These are phyloP conservation scores for Oithona nana DNA, from an alignment of 2,888 invertebrate genomes.

Conservation along the genomic window DNA sequence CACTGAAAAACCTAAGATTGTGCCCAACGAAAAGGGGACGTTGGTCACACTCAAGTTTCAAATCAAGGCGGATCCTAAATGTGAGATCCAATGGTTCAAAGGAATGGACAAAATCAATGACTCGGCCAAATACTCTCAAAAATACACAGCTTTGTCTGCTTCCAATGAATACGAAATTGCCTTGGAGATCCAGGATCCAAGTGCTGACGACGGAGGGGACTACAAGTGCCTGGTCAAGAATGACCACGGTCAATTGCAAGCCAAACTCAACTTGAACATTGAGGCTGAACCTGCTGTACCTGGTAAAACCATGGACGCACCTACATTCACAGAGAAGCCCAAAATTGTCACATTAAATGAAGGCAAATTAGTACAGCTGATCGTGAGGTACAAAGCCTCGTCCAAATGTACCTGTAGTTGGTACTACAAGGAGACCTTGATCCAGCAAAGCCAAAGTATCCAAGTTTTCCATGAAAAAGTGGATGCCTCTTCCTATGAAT, in stretches of 20 bases:
- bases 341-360: constrained; percentile 34
- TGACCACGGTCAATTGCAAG: constrained; percentile 33
- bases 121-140: constrained; percentile 60
- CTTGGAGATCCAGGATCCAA: constrained; percentile 46
- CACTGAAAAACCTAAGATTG: constrained; percentile 94
- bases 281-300: constrained; percentile 30
- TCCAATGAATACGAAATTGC: constrained; percentile 72
- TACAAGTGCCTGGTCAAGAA: constrained; percentile 36
- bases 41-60: constrained; percentile 93
- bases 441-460: constrained; percentile 18
- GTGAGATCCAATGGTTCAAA: constrained; percentile 47
- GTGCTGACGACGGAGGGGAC: constrained; percentile 33
- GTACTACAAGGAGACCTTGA: constrained; percentile 39
- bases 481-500: constrained; percentile 20
- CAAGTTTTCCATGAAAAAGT: constrained; percentile 19
- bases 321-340: constrained; percentile 56
- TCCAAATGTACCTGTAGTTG: constrained; percentile 33
- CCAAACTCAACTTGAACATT: constrained; percentile 34
- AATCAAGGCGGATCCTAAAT: constrained; percentile 64
- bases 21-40: constrained; percentile 92
- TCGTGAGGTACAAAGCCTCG: constrained; percentile 47
- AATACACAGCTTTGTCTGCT: constrained; percentile 44
- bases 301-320: constrained; percentile 49
- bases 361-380: constrained; percentile 68
- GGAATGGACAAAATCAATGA: constrained; percentile 41